Base-by-base conservation (phyloP, 2,113 vertebrate species). In the Dipodomys merriami region DNA sequence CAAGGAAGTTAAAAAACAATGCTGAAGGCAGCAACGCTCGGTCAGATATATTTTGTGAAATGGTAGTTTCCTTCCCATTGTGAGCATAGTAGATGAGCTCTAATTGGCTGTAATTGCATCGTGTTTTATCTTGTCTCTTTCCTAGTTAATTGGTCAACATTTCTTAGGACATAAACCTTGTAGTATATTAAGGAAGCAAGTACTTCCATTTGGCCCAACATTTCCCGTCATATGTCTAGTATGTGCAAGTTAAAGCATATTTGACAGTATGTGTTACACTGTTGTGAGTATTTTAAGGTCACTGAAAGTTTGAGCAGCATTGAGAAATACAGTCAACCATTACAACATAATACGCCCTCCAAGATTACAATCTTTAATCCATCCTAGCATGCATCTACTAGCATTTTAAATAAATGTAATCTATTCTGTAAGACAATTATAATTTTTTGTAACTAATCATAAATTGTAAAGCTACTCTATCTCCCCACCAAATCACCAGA, bases 241-340 rank as follows among this genome's bases (percentile, higher is more conserved):
- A 90, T 93, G 25, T 93, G 93, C 90, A 97, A 96, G 93, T 72
- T 96, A 96, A 97, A 97, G 53, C 29, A 91, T 74, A 83, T 53
- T 83, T 44, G 46, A 65, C 68, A 71, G 23, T 74, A 62, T 77
- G 72, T 5, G 3, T 85, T 62, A 46, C 12, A 67, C 10, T 1
- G 25, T 35, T 44, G 53, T 65, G 49, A 39, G 2, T 7, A 33
- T 69, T 53, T 79, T 53, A 90, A 60, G 53, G 65, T 7, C 71
- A 15, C 13, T 73, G 29, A 78, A 53, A 46, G 44, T 39, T 35
- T 73, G 22, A 83, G 84, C 68, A 74, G 57, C 62, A 30, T 49
- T 82, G 20, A 67, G 2, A 30, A 29, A 27, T 25, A 49, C n/a
- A 33, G 83, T 57, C 57, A 18, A 49, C 6, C 44, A 49, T 11